A percentile compares a stretch with the other conserved stretches of the same genome.
Evolutionary conservation across 1,140 invertebrate genomes (phyloP).

Genomic region (Sycobia sp.): DNA sequence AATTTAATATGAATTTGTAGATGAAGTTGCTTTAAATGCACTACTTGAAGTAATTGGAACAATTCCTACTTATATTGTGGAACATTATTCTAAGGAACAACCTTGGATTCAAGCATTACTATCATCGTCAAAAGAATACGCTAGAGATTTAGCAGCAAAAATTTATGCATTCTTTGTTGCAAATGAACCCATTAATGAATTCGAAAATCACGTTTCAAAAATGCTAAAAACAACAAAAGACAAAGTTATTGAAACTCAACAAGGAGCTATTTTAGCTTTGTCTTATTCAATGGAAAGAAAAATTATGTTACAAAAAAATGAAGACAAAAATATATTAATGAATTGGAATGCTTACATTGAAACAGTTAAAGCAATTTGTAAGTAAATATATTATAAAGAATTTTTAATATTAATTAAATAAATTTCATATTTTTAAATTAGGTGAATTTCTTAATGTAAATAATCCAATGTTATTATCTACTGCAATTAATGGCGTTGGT

Average conservation of each 20-base stretch:
- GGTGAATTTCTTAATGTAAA: conserved; percentile 66
- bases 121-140: conserved; percentile 73
- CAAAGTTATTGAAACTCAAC: conserved; percentile 73
- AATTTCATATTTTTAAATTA: conserved; percentile 49
- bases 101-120: conserved; percentile 71
- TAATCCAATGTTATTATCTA: conserved; percentile 66
- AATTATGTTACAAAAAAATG: conserved; percentile 59
- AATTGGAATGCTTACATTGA: conserved; percentile 65
- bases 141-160: conserved; percentile 72
- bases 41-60: conserved; percentile 77
- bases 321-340: conserved; percentile 44
- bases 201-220: conserved; percentile 64
- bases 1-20: conserved; percentile 46
- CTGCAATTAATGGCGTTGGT: conserved; percentile 71
- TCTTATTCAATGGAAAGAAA: conserved; percentile 72
- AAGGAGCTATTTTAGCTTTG: conserved; percentile 73
- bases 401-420: neutral
- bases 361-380: conserved; percentile 65
- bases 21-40: conserved; percentile 70
- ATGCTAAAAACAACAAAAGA: conserved; percentile 62
- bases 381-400: conserved; percentile 38
- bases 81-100: conserved; percentile 65
- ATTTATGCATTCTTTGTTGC: conserved; percentile 73
- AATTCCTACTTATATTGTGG: conserved; percentile 66
- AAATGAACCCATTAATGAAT: conserved; percentile 59